A percentile compares a stretch with the other conserved stretches of the same genome.
Evolutionary conservation across 1,140 invertebrate species (phyloP).

Genomic region (Drosophila bipectinata): DNA sequence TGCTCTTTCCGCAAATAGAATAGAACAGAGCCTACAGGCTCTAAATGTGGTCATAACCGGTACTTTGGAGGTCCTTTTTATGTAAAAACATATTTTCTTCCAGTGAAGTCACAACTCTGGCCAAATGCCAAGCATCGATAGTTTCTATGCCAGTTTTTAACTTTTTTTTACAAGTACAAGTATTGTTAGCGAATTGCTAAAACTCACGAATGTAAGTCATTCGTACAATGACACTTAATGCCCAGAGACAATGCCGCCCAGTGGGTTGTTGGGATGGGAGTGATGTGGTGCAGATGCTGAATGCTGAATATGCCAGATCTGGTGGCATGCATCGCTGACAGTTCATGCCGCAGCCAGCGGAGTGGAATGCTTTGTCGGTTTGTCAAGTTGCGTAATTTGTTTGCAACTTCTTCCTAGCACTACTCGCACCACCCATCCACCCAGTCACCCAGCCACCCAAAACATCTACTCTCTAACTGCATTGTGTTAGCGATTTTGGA

Average conservation of each 20-base stretch:
- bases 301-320: constrained; percentile 29
- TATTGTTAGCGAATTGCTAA: constrained; percentile 38
- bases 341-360: constrained; percentile 51
- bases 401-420: constrained; percentile 57
- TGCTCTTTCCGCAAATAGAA: constrained; percentile 24
- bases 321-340: constrained; percentile 53
- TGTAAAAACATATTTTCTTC: constrained; percentile 1
- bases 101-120: constrained; percentile 21
- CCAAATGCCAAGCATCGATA: constrained; percentile 48
- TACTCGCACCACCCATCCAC: constrained; percentile 6
- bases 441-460: background rate
- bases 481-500: constrained; percentile 62
- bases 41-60: background rate
- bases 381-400: constrained; percentile 78
- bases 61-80: background rate
- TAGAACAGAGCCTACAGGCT: background rate
- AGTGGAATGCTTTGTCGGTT: constrained; percentile 56
- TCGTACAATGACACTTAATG: constrained; percentile 72
- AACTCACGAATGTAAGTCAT: constrained; percentile 67
- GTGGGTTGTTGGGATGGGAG: background rate
- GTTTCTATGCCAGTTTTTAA: constrained; percentile 1
- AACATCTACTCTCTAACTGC: constrained; percentile 12
- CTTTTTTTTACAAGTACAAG: constrained; percentile 10
- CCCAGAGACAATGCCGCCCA: constrained; percentile 33
- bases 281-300: constrained; percentile 5